phyloP scores from a whole-genome alignment of 2,113 vertebrate genomes.

The Chamaea fasciata region DNA sequence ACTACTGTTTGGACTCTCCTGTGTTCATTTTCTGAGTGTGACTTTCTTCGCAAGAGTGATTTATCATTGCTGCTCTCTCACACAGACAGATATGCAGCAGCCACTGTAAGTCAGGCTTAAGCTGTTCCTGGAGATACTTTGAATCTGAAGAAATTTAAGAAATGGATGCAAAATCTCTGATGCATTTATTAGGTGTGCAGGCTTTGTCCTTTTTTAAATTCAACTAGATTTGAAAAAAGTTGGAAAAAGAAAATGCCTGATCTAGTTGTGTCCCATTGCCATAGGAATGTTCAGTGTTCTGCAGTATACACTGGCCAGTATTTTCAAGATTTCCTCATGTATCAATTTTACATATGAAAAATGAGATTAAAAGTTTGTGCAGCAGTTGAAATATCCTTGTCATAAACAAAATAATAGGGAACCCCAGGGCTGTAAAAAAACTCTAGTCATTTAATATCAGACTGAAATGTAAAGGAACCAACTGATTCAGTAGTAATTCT shows the following conservation, averaged over 20 bases:
- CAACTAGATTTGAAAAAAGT: not conserved
- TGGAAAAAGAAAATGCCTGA: not conserved
- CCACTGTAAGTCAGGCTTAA: not conserved
- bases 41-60: not conserved
- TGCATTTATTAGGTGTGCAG: not conserved
- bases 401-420: conserved; percentile 12
- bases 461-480: not conserved
- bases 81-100: not conserved
- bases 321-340: conserved; percentile 15
- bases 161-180: not conserved
- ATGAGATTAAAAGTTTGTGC: not conserved
- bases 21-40: not conserved
- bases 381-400: conserved; percentile 43
- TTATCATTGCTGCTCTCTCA: not conserved
- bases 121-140: not conserved
- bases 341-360: conserved; percentile 25
- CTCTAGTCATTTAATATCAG: not conserved
- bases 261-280: not conserved
- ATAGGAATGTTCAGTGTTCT: not conserved
- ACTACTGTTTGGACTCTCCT: conserved; percentile 1
- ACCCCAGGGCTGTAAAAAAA: not conserved
- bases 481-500: not conserved
- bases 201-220: not conserved
- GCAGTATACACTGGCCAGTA: not conserved
- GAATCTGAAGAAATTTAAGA: not conserved